Evolutionary conservation across 1,140 invertebrate genomes (phyloP), one percentile per base, ranked within the genome.

Genomic region (Steinernema feltiae): DNA sequence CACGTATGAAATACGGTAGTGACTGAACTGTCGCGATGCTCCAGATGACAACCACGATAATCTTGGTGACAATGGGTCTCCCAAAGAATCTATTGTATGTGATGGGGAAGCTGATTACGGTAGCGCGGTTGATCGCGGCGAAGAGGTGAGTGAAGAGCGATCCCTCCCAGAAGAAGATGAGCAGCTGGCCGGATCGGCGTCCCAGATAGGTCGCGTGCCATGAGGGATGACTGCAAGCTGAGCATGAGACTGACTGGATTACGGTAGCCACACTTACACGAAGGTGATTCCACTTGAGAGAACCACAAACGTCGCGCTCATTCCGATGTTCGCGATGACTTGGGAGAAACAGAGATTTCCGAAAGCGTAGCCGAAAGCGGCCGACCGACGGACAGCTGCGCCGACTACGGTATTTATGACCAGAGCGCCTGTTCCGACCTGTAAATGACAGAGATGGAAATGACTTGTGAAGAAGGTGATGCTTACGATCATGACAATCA

Each of bases 151-250:
- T 63, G 53, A 63, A 63, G 24, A 63, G 7, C 7, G 53, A 63
- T 3, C 53, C 53, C 24, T 63, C 53, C 53, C 53, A 63, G 53
- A 63, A 63, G 53, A 63, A 63, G 53, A 63, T 63, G 12, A 63
- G 53, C 12, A 63, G 53, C 24, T 63, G 53, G 24, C 53, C 53
- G 2, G 53, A 63, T 3, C 53, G 53, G 24, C 53, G 53, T n/a
- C 53, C 53, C 3, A 63, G 53, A 27, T 63, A 63, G 53, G 53
- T 63, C 53, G 53, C 7, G 53, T 63, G 53, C 12, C 12, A 27
- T 3, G 12, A 12, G 24, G 53, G 53, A 15, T 63, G 2, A 21
- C 53, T 63, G 24, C n/a, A 15, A 63, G 24, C 35, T 41, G 7
- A 41, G 18, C 7, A n/a, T n/a, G 18, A 7, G 7, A 41, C 7